A percentile compares a stretch with the other conserved stretches of the same genome.
phyloP scores from a whole-genome alignment of 2,797 vertebrate genomes.

The Taeniopygia guttata region DNA sequence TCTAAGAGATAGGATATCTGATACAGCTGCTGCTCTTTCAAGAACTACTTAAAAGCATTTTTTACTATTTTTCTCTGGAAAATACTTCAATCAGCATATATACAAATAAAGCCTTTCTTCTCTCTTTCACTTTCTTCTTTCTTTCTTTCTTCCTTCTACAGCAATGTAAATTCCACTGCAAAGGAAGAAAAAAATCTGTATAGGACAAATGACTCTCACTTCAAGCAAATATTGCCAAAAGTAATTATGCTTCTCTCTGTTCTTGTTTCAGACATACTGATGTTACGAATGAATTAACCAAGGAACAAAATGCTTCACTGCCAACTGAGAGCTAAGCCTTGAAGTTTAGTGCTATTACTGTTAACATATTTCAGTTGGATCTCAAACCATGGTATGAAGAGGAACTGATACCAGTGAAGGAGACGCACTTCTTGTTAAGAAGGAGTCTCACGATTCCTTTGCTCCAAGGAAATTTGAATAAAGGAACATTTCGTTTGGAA shows the following conservation, averaged over 20 bases:
- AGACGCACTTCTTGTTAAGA: not conserved
- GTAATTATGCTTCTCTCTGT: constrained; percentile 39
- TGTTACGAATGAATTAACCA: constrained; percentile 46
- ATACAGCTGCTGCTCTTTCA: constrained; percentile 29
- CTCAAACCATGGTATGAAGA: not conserved
- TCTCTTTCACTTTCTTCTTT: constrained; percentile 1
- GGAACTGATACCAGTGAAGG: not conserved
- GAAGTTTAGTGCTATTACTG: constrained; percentile 23
- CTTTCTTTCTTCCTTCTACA: not conserved
- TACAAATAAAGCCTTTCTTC: not conserved
- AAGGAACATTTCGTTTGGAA: not conserved
- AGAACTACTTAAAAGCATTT: constrained; percentile 20
- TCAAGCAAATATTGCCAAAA: constrained; percentile 51
- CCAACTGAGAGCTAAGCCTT: constrained; percentile 9
- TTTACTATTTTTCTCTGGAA: constrained; percentile 1
- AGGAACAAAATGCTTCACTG: constrained; percentile 9
- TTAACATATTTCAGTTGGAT: not conserved
- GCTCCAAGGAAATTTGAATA: constrained; percentile 40
- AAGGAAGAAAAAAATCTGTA: not conserved
- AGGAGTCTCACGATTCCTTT: not conserved
- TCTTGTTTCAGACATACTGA: constrained; percentile 45
- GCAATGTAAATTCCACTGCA: not conserved
- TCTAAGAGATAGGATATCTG: not conserved
- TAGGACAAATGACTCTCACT: constrained; percentile 29
- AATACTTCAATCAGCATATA: constrained; percentile 19